Conservation (phyloP, 2,888 invertebrate species). For the Spilosoma lubricipeda region DNA sequence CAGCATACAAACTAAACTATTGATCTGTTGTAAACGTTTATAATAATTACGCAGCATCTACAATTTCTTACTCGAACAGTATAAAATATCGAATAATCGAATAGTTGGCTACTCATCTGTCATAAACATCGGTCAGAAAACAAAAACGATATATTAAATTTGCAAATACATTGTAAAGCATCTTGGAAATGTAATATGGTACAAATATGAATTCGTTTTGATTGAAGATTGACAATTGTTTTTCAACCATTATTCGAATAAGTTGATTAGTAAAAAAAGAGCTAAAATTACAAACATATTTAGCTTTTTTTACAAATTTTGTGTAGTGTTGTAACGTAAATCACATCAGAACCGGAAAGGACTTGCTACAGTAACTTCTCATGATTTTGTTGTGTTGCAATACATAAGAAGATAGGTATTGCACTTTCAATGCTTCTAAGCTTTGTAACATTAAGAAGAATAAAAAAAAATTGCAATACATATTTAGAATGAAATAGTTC, state of each 20-base stretch:
- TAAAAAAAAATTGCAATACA: not conserved
- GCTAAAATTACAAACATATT: not conserved
- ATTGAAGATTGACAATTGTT: not conserved
- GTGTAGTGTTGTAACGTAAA: not conserved
- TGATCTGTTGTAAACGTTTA: not conserved
- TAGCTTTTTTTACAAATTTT: not conserved
- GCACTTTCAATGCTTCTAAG: not conserved
- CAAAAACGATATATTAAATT: constrained; percentile 23
- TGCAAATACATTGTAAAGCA: constrained; percentile 27
- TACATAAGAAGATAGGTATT: not conserved
- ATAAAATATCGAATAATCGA: not conserved
- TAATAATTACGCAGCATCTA: constrained; percentile 4
- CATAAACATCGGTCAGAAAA: not conserved
- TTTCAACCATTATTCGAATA: not conserved
- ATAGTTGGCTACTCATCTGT: constrained; percentile 27
- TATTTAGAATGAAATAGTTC: not conserved
- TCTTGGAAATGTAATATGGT: constrained; percentile 42
- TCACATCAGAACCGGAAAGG: not conserved
- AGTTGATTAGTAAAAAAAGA: not conserved
- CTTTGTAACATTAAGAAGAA: not conserved
- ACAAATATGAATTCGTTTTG: constrained; percentile 24
- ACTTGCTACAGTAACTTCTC: not conserved
- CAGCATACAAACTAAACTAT: not conserved
- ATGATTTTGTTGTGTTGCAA: not conserved
- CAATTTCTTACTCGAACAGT: not conserved